Evolutionary conservation across 2,797 vertebrate genomes (phyloP).

Genomic region (Coreius guichenoti): DNA sequence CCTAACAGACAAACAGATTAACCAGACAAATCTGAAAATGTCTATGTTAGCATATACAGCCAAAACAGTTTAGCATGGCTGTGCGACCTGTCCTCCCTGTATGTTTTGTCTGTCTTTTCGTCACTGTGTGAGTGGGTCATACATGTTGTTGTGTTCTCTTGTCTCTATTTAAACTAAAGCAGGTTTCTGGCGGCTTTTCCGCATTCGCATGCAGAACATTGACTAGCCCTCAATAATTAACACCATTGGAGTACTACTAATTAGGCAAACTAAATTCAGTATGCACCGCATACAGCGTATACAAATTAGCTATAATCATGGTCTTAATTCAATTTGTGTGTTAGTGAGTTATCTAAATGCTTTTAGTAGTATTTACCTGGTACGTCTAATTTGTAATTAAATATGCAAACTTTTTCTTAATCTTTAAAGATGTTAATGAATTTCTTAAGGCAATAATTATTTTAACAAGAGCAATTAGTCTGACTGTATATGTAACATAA

Average conservation of each 20-base stretch:
- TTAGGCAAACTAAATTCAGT: conserved; percentile 35
- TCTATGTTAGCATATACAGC: neutral
- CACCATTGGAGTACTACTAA: neutral
- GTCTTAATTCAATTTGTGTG: conserved; percentile 28
- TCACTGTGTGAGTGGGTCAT: conserved; percentile 60
- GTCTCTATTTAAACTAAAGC: neutral
- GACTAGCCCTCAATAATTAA: conserved; percentile 20
- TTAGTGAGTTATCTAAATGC: conserved; percentile 16
- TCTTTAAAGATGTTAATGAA: neutral
- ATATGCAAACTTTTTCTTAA: neutral
- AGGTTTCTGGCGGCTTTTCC: neutral
- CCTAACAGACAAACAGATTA: neutral
- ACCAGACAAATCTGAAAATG: neutral
- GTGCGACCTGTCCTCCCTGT: conserved; percentile 33
- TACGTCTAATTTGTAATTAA: conserved; percentile 14
- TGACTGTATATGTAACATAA: neutral
- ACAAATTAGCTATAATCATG: conserved; percentile 40
- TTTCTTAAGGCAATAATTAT: conserved; percentile 18
- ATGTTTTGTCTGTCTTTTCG: conserved; percentile 66
- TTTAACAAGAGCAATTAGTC: conserved; percentile 11
- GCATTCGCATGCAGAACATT: conserved; percentile 11
- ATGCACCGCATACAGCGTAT: conserved; percentile 13
- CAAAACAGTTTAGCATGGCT: neutral
- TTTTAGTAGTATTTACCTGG: conserved; percentile 19
- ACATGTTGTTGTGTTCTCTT: conserved; percentile 37